Evolutionary conservation across 2,888 invertebrate species (phyloP).

Genomic region (Mechanitis messenoides): DNA sequence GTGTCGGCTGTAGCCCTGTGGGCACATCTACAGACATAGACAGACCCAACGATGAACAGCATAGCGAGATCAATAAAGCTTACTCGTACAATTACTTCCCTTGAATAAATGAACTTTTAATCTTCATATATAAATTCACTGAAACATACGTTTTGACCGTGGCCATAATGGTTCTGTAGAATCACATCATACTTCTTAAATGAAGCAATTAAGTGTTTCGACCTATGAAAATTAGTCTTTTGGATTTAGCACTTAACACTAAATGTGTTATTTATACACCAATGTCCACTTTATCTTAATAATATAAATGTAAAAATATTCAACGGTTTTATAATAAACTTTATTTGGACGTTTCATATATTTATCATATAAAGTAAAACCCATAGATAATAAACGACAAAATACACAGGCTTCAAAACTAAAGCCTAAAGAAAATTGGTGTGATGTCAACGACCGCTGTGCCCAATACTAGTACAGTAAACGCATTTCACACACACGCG

Average conservation of each 20-base stretch:
- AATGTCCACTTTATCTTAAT: too few relatives aligned
- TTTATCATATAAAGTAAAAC: too few relatives aligned
- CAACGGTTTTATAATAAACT: too few relatives aligned
- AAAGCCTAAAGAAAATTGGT: constrained; percentile 53
- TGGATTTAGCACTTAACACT: too few relatives aligned
- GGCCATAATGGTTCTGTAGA: too few relatives aligned
- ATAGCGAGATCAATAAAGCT: constrained; percentile 59
- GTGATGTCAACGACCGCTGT: constrained; percentile 69
- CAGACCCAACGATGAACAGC: constrained; percentile 47
- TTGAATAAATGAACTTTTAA: constrained; percentile 6
- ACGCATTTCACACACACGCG: constrained; percentile 70
- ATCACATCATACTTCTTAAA: too few relatives aligned
- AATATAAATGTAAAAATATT: too few relatives aligned
- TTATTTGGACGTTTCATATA: too few relatives aligned
- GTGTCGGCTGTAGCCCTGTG: constrained; percentile 50
- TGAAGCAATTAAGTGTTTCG: too few relatives aligned
- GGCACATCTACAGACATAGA: constrained; percentile 64
- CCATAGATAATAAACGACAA: not conserved
- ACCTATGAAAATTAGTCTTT: too few relatives aligned
- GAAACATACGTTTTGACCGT: not conserved
- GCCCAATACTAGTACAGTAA: constrained; percentile 70
- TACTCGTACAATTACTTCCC: constrained; percentile 33
- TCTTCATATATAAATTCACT: not conserved
- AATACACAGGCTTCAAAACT: constrained; percentile 20
- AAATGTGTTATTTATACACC: too few relatives aligned